Evolutionary conservation across 2,797 vertebrate genomes (phyloP).

Genomic region (Sibirionetta formosa): DNA sequence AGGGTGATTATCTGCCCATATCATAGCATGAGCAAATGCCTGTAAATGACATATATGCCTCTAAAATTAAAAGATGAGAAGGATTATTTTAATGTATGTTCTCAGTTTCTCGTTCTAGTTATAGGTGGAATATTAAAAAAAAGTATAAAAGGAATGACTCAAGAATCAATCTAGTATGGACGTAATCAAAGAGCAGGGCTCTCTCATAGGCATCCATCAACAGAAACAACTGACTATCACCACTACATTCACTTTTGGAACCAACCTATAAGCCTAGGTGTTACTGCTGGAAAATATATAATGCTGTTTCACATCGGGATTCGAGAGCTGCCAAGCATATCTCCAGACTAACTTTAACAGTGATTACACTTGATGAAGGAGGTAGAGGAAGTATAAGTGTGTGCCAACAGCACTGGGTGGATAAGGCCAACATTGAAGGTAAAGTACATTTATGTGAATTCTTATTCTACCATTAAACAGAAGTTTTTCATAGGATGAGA

Average conservation of each 20-base stretch:
- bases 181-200: background rate
- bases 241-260: conserved; percentile 22
- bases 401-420: conserved; percentile 52
- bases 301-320: conserved; percentile 49
- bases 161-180: background rate
- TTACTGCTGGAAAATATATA: conserved; percentile 49
- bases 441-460: conserved; percentile 26
- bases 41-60: background rate
- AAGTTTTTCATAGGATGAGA: conserved; percentile 33
- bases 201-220: conserved; percentile 21
- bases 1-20: background rate
- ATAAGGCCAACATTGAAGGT: conserved; percentile 35
- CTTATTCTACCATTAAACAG: conserved; percentile 17
- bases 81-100: background rate
- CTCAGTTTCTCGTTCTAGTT: conserved; percentile 27
- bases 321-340: conserved; percentile 24
- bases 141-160: background rate
- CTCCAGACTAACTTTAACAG: conserved; percentile 67
- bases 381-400: conserved; percentile 42
- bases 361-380: conserved; percentile 61
- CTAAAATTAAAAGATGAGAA: background rate
- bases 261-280: conserved; percentile 32
- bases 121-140: background rate
- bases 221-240: conserved; percentile 17
- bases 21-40: background rate